Evolutionary conservation across 1,140 invertebrate species (phyloP), one percentile per base, ranked within the genome.

Genomic region (Scaptomyza pallida): DNA sequence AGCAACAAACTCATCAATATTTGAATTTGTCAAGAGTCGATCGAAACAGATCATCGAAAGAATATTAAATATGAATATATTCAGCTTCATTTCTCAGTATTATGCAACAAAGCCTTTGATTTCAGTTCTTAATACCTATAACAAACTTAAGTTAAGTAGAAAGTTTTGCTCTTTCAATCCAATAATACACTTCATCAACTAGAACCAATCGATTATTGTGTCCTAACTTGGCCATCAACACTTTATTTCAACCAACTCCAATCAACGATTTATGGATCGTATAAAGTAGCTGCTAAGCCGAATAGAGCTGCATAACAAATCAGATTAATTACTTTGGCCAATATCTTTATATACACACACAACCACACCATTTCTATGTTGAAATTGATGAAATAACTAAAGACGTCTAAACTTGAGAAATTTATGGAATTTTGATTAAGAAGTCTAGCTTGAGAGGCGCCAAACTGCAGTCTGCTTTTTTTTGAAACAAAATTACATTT

Each of bases 371-470:
- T 67, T 55, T 23, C 17, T 62, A 75, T 50, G 73, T 40, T 54
- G n/a, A 33, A 64, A 44, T 69, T 64, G 55, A 61, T 68, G 2
- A 44, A 45, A 72, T 62, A 45, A 10, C n/a, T 4, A 9, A 19
- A 56, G 44, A 62, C 23, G 51, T 30, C 21, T 67, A 67, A 80
- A 85, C 71, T 82, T 48, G 21, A n/a, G 40, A 47, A 70, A 82
- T 88, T 86, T 86, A 81, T 86, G 81, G 82, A 88, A 88, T 86
- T 74, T 82, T 78, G 82, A 88, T 86, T 88, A 65, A 85, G 47
- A 48, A 52, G 50, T 71, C 9, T 30, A 9, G 26, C 8, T 30
- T 9, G 2, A 30, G 26, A 30, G 26, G 67, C 72, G 75, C 75
- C 73, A 65, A 47, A 41, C n/a, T 15, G 52, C n/a, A n/a, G 37